Evolutionary conservation across 1,140 invertebrate genomes (phyloP).

Genomic region (Drosophila guanche): DNA sequence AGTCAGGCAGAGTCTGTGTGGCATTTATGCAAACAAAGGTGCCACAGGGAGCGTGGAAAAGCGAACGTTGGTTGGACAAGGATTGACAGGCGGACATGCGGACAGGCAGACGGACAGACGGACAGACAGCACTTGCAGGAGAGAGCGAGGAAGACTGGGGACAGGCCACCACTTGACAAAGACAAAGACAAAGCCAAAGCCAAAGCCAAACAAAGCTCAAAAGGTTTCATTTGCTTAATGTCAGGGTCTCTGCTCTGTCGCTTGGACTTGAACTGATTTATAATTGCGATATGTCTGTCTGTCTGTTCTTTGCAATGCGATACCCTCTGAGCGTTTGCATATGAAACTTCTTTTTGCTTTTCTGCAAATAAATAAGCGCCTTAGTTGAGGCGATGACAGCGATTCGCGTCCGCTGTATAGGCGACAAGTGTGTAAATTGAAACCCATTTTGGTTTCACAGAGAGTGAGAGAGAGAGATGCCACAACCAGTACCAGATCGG

Average conservation of each 20-base stretch:
- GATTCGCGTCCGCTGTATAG: constrained; percentile 20
- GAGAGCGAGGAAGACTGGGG: not conserved
- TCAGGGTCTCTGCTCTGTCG: constrained; percentile 62
- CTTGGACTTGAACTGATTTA: constrained; percentile 74
- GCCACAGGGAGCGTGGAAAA: constrained; percentile 71
- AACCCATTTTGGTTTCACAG: constrained; percentile 63
- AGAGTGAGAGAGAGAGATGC: not conserved
- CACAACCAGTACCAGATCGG: constrained; percentile 11
- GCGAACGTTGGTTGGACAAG: constrained; percentile 56
- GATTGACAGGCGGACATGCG: constrained; percentile 47
- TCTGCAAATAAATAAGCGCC: constrained; percentile 76
- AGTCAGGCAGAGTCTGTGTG: constrained; percentile 9
- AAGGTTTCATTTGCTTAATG: constrained; percentile 81
- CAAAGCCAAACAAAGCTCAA: constrained; percentile 78
- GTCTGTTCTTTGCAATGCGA: constrained; percentile 29
- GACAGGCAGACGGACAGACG: constrained; percentile 1
- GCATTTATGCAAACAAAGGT: constrained; percentile 71
- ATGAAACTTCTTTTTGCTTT: constrained; percentile 25
- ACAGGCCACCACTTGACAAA: constrained; percentile 71
- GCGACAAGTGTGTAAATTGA: constrained; percentile 76
- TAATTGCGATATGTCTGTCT: constrained; percentile 66
- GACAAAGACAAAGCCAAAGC: constrained; percentile 76
- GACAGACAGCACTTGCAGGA: not conserved
- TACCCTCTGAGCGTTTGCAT: constrained; percentile 31
- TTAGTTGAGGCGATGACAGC: constrained; percentile 71